phyloP scores from a whole-genome alignment of 30 jellyfish, hydroid and myxozoan species.

The Hydractinia symbiolongicarpus region DNA sequence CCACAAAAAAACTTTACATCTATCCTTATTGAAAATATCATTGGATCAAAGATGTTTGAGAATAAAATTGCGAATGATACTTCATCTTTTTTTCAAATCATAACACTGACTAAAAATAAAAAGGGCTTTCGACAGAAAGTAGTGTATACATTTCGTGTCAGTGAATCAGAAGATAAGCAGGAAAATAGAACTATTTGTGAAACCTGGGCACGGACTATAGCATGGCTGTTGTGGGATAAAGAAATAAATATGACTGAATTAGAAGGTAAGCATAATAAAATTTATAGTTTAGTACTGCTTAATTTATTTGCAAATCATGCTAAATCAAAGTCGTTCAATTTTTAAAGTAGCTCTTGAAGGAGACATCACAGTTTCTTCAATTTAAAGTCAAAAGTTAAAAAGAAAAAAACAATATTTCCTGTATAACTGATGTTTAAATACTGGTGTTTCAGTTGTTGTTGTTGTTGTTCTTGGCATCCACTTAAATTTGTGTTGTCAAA shows the following conservation, averaged over 20 bases:
- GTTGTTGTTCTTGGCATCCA: too few relatives aligned
- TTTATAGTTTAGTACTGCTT: not conserved
- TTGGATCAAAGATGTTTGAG: slow-evolving; percentile 49
- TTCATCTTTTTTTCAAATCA: slow-evolving; percentile 48
- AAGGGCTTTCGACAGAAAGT: slow-evolving; percentile 36
- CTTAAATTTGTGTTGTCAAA: too few relatives aligned
- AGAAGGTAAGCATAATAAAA: slow-evolving; percentile 37
- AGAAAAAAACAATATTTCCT: too few relatives aligned
- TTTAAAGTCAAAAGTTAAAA: too few relatives aligned
- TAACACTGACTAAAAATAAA: slow-evolving; percentile 25
- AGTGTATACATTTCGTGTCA: slow-evolving; percentile 55
- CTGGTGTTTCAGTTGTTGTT: too few relatives aligned
- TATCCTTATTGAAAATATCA: slow-evolving; percentile 50
- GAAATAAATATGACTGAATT: slow-evolving; percentile 31
- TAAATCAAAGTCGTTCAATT: too few relatives aligned
- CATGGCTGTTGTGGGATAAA: slow-evolving; percentile 66
- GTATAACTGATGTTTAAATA: not conserved
- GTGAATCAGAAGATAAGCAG: slow-evolving; percentile 49
- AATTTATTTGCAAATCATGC: too few relatives aligned
- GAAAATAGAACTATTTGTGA: slow-evolving; percentile 57
- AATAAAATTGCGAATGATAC: slow-evolving; percentile 45
- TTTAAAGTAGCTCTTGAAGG: too few relatives aligned
- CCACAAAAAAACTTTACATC: slow-evolving; percentile 50
- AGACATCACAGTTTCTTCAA: too few relatives aligned
- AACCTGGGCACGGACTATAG: slow-evolving; percentile 74